Conservation (phyloP, 2,888 invertebrate genomes). For the Tetragnatha montana region DNA sequence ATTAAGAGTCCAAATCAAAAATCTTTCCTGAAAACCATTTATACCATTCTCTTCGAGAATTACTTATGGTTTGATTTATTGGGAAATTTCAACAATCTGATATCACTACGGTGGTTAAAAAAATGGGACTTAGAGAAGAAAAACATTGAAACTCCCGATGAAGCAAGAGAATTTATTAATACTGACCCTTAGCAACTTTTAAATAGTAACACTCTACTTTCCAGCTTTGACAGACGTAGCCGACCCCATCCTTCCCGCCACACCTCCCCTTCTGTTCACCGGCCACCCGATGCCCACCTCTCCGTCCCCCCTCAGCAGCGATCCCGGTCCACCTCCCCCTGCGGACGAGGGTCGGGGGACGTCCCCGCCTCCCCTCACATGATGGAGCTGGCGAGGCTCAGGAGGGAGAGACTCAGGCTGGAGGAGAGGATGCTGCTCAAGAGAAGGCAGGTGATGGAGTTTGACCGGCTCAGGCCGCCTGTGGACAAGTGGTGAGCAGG, state of each 20-base stretch:
- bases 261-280: background rate
- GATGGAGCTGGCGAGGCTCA: slow-evolving; percentile 35
- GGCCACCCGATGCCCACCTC: background rate
- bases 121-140: too few relatives aligned
- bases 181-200: background rate
- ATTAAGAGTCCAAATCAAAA: too few relatives aligned
- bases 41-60: too few relatives aligned
- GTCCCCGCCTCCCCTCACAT: slow-evolving; percentile 37
- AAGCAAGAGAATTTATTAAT: too few relatives aligned
- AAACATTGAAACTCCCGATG: too few relatives aligned
- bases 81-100: too few relatives aligned
- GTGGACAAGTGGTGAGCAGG: slow-evolving; percentile 36
- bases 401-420: slow-evolving; percentile 44
- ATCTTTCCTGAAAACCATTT: too few relatives aligned
- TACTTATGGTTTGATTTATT: too few relatives aligned
- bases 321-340: slow-evolving; percentile 26
- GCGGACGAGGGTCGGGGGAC: too few relatives aligned
- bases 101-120: too few relatives aligned
- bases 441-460: slow-evolving; percentile 30
- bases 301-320: background rate
- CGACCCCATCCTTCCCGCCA: background rate
- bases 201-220: background rate
- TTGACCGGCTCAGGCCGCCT: slow-evolving; percentile 59
- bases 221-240: background rate
- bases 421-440: slow-evolving; percentile 54